A percentile compares a stretch with the other conserved stretches of the same genome.
Evolutionary conservation across 2,888 invertebrate species (phyloP).

Genomic region (Lagria hirta): DNA sequence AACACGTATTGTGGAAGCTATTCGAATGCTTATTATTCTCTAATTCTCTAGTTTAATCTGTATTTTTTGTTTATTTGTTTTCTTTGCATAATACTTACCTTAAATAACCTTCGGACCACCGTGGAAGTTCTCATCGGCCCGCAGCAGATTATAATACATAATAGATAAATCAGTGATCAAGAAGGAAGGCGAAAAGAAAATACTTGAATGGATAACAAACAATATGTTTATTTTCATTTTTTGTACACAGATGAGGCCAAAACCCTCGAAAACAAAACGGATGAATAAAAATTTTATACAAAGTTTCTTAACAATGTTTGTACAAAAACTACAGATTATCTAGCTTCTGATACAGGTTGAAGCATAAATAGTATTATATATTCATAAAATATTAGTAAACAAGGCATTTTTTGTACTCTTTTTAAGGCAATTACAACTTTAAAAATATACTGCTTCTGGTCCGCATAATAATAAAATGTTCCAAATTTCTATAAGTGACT

Average conservation of each 20-base stretch:
- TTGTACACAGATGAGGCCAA: conserved; percentile 13
- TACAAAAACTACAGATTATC: conserved; percentile 24
- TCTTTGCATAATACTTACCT: conserved; percentile 47
- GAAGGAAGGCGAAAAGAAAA: conserved; percentile 18
- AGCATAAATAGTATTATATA: neutral
- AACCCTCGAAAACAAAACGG: conserved; percentile 14
- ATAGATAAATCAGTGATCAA: conserved; percentile 35
- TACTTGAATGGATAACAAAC: conserved; percentile 33
- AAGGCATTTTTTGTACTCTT: too few species aligned
- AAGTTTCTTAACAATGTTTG: conserved; percentile 28
- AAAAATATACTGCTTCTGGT: too few species aligned
- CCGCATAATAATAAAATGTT: too few species aligned
- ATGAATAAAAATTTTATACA: conserved; percentile 31
- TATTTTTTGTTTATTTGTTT: too few species aligned
- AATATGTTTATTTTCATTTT: conserved; percentile 30
- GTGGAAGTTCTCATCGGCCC: conserved; percentile 33
- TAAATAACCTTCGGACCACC: conserved; percentile 51
- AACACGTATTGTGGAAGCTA: too few species aligned
- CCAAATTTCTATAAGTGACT: too few species aligned
- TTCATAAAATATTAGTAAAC: neutral
- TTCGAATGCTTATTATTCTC: too few species aligned
- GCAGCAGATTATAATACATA: conserved; percentile 41
- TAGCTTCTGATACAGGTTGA: neutral
- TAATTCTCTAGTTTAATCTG: too few species aligned
- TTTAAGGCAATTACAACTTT: too few species aligned